Base-by-base conservation (phyloP, 53 echinoderm and acorn worm species). In the Paracentrotus lividus region DNA sequence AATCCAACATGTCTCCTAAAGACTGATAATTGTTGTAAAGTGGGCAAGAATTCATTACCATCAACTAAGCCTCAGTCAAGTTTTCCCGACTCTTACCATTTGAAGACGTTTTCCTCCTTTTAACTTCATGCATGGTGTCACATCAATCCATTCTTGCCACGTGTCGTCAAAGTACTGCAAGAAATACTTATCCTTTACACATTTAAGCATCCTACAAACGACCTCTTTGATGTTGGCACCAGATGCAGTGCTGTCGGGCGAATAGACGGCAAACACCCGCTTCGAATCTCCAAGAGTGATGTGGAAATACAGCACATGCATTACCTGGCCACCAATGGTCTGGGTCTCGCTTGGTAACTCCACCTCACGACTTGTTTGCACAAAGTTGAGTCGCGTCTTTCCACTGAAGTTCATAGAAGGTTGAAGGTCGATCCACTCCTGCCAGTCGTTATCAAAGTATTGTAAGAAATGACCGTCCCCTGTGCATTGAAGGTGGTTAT, bases 91-190 rank as follows among this genome's bases (percentile, higher is more conserved):
- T n/a, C n/a, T n/a, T n/a, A n/a, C n/a, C n/a, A n/a, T n/a, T n/a
- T n/a, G n/a, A n/a, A 67, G 67, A 12, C 33, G 12, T 33, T 32
- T 67, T 16, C 67, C 33, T 31, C 34, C 67, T 67, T 4, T 8
- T 7, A 67, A 33, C 34, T 32, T 67, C 67, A 33, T 67, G n/a
- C 32, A 67, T 0, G 67, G 32, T 67, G 13, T 33, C 12, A 67
- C 67, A 67, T 67, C 33, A 3, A 67, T 67, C 67, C 67, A 67
- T 13, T 67, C 67, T 67, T 67, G 67, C 67, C 67, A 67, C 12
- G 2, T 33, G 2, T 67, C 33, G 16, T 67, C 67, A 34, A 67
- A 67, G n/a, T 67, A 67, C 33, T 67, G 67, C 10, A 34, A 15
- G 32, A 67, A 13, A 8, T n/a, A 8, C 2, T 16, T 13, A 12